Evolutionary conservation across 2,797 vertebrate genomes (phyloP).

Genomic region (Siniperca scherzeri): DNA sequence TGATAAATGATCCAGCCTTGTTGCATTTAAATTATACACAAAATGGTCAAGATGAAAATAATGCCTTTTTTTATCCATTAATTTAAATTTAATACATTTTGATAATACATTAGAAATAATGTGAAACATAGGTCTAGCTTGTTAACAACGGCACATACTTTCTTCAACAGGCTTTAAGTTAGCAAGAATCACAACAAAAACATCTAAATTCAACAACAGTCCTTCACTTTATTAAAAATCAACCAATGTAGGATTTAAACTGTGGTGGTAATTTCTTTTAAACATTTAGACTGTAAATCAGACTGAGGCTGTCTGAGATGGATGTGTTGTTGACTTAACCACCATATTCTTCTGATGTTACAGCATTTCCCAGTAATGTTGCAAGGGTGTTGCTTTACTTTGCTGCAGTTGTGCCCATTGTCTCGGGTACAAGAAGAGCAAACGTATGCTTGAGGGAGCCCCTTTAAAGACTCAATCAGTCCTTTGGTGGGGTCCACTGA

Average conservation of each 20-base stretch:
- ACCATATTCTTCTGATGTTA: constrained; percentile 26
- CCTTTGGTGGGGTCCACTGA: constrained; percentile 90
- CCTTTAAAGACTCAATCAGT: constrained; percentile 90
- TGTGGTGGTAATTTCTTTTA: not conserved
- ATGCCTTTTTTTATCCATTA: not conserved
- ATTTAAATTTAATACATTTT: not conserved
- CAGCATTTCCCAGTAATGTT: constrained; percentile 45
- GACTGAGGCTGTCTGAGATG: not conserved
- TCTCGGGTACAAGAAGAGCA: constrained; percentile 65
- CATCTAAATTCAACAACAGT: not conserved
- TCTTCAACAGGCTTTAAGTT: not conserved
- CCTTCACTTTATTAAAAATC: not conserved
- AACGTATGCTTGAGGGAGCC: constrained; percentile 80
- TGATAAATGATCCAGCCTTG: not conserved
- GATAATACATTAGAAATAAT: not conserved
- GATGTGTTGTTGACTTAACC: constrained; percentile 33
- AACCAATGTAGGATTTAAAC: not conserved
- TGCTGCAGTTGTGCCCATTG: constrained; percentile 55
- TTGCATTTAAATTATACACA: not conserved
- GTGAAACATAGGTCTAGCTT: not conserved
- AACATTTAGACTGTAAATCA: constrained; percentile 4
- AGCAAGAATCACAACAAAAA: not conserved
- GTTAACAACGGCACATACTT: not conserved
- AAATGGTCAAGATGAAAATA: not conserved
- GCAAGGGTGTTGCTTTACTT: constrained; percentile 40